Percentiles rank a stretch among this genome's conserved stretches.
Evolutionary conservation across 1,140 invertebrate genomes (phyloP).

Genomic region (Chrysoperla carnea): DNA sequence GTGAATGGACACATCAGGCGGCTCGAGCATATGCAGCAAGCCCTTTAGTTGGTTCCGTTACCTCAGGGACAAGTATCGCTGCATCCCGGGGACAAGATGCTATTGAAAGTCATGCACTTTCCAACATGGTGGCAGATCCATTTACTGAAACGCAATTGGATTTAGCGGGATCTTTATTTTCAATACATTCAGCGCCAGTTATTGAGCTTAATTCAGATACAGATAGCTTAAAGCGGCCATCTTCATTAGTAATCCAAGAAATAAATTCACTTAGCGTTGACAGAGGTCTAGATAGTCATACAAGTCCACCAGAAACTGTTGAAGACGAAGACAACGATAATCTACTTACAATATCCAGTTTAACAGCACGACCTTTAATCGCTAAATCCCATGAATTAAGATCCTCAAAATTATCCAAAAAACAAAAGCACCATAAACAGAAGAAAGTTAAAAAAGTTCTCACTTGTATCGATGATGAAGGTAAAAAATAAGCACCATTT

Average conservation of each 20-base stretch:
- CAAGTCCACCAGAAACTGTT: slow-evolving; percentile 32
- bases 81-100: slow-evolving; percentile 10
- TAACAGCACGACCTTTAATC: slow-evolving; percentile 47
- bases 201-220: slow-evolving; percentile 18
- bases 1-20: slow-evolving; percentile 37
- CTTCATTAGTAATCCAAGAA: slow-evolving; percentile 20
- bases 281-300: slow-evolving; percentile 20
- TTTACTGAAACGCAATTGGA: slow-evolving; percentile 22
- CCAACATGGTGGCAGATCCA: slow-evolving; percentile 21
- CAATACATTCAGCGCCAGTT: slow-evolving; percentile 35
- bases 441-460: too few relatives aligned
- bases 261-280: slow-evolving; percentile 12
- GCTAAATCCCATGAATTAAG: slow-evolving; percentile 40
- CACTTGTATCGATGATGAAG: too few relatives aligned
- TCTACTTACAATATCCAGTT: slow-evolving; percentile 45
- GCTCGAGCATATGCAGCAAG: slow-evolving; percentile 9
- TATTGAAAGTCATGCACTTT: slow-evolving; percentile 16
- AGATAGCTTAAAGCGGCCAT: slow-evolving; percentile 21
- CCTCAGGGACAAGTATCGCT: slow-evolving; percentile 8
- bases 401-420: slow-evolving; percentile 11
- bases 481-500: too few relatives aligned
- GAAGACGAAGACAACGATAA: slow-evolving; percentile 49
- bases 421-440: slow-evolving; percentile 7
- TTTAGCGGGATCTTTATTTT: slow-evolving; percentile 29
- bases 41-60: slow-evolving; percentile 13